Evolutionary conservation across 2,113 vertebrate species (phyloP), one percentile per base, ranked within the genome.

Genomic region (Myxocyprinus asiaticus): DNA sequence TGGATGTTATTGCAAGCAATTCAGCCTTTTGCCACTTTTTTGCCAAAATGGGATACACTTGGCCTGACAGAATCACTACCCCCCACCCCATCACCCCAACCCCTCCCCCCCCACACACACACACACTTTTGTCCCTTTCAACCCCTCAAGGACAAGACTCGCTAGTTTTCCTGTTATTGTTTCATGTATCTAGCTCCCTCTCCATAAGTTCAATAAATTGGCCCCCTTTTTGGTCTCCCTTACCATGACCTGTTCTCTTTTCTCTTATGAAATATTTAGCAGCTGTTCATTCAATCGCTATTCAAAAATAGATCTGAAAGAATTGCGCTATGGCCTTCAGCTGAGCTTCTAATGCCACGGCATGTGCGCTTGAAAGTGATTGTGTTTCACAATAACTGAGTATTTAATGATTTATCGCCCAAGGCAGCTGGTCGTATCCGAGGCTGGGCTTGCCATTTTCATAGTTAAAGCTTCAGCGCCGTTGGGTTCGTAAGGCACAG

Each of bases 191-290:
- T 63, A 68, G 78, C 80, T 80, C 56, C 69, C 67, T 43, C 17
- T 79, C 64, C 43, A 33, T 67, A 81, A 56, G 77, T 84, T 86
- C 85, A 81, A 86, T 86, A 43, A 61, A 77, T 62, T 82, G 77
- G 85, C 66, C 78, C 22, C 67, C 64, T 79, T 77, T 85, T 72
- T 76, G 68, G 53, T 81, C 74, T 10, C 67, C 45, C 67, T 79
- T 71, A 80, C 73, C 73, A 63, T 84, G 80, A 87, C 86, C 86
- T 58, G 62, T 51, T 75, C 77, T 80, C 82, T 71, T 80, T 84
- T 69, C 48, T 64, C 83, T 76, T 78, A 74, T 87, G 80, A 87
- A 87, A 85, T 85, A 84, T 87, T 85, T 81, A 85, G 68, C 80
- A 85, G 77, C 69, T 68, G 79, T 82, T 85, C 83, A 87, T 87